Evolutionary conservation across 2,113 vertebrate species (phyloP), one percentile per base, ranked within the genome.

Genomic region (Eudyptes chrysolophus): DNA sequence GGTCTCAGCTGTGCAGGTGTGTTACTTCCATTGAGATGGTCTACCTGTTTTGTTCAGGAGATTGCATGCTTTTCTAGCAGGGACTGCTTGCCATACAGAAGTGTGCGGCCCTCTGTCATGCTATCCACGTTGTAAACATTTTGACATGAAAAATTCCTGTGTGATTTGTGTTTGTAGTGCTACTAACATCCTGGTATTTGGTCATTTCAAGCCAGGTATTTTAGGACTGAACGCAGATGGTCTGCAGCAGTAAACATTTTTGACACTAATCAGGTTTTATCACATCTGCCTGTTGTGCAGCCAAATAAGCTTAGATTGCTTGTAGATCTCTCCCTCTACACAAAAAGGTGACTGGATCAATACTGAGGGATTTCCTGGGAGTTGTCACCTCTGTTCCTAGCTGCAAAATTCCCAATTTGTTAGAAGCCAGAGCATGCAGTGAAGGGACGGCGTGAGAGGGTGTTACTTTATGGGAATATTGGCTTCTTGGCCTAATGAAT

Each of bases 51-150:
- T 2, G 11, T 7, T 34, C 44, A 1, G 68, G 49, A 72, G 29
- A 6, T 21, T 2, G 4, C 44, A 1, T 1, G 16, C 16, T 40
- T 5, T 46, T 6, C 38, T 7, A 3, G 61, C 22, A 1, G 25
- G 46, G 80, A 29, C 38, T 77, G 38, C 60, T 11, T 10, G 13
- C 22, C 22, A 0, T 12, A 9, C 1, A 0, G 49, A 24, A 9
- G 4, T 2, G 5, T 19, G 11, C 61, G 24, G 55, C 51, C 49
- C 49, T 54, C 44, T 4, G 0, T 17, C 17, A 6, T 2, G 10
- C 20, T 19, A 1, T 3, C 84, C 10, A 0, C 0, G 36, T 3
- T 25, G 84, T 5, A 5, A 68, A 55, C 2, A 1, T n/a, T 10
- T 11, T 3, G 84, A 44, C 65, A 10, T 0, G 22, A 24, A 36